phyloP scores from a whole-genome alignment of 2,797 vertebrate species.

The Ctenosaura bakeri region DNA sequence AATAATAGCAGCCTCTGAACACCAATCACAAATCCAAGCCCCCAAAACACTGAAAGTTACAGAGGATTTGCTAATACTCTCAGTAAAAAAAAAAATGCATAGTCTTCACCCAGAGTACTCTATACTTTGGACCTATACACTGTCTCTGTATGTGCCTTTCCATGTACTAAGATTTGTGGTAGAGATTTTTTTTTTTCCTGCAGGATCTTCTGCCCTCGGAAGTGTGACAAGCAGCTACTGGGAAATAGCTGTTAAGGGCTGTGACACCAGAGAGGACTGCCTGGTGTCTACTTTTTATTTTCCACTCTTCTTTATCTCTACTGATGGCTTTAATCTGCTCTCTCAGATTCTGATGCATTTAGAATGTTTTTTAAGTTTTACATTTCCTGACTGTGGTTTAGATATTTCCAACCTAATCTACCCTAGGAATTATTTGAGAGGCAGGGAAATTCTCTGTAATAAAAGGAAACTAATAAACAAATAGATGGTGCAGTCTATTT shows the following conservation, averaged over 20 bases:
- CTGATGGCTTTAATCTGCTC: background rate
- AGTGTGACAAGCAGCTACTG: background rate
- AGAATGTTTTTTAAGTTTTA: background rate
- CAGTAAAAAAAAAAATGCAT: background rate
- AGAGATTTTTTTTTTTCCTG: background rate
- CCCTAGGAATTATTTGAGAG: background rate
- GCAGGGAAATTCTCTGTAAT: background rate
- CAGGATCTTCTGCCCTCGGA: background rate
- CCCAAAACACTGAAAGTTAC: background rate
- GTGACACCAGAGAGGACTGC: background rate
- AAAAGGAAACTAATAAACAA: constrained; percentile 7
- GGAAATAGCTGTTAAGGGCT: background rate
- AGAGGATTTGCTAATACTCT: background rate
- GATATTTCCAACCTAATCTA: background rate
- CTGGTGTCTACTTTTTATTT: background rate
- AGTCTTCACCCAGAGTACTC: background rate
- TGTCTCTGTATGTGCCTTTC: background rate
- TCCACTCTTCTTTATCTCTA: background rate
- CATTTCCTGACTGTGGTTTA: background rate
- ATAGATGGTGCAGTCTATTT: background rate
- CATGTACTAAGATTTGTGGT: background rate
- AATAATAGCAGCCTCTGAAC: background rate
- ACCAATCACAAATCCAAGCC: background rate
- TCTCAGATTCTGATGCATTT: background rate
- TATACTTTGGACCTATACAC: background rate